phyloP scores from a whole-genome alignment of 2,797 vertebrate genomes.

The Pipistrellus pygmaeus region DNA sequence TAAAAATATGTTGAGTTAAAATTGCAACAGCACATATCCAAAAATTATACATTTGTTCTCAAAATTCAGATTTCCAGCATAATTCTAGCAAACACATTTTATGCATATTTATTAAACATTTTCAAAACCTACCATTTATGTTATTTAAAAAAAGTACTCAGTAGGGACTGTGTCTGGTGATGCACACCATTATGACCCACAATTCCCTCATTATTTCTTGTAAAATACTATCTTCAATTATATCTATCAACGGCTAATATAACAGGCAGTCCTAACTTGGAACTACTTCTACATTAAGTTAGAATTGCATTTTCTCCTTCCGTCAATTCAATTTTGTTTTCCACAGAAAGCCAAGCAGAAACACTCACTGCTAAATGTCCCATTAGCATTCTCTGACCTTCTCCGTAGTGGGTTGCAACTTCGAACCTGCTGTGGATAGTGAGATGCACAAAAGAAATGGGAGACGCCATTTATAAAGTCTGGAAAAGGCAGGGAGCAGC shows the following conservation, averaged over 20 bases:
- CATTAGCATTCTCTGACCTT: constrained; percentile 87
- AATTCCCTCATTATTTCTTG: neutral
- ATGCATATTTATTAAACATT: neutral
- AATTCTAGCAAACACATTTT: constrained; percentile 10
- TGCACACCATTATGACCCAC: neutral
- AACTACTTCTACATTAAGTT: constrained; percentile 49
- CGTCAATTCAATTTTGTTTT: constrained; percentile 74
- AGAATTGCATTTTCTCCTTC: constrained; percentile 65
- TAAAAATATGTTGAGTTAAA: neutral
- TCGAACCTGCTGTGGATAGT: constrained; percentile 71
- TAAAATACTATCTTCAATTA: constrained; percentile 29
- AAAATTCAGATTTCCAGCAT: constrained; percentile 15
- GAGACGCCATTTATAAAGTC: constrained; percentile 65
- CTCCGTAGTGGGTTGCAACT: constrained; percentile 77
- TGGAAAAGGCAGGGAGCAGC: constrained; percentile 61
- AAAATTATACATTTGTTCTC: neutral
- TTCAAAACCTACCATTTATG: neutral
- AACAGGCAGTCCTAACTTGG: neutral
- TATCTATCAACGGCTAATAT: neutral
- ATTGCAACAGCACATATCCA: neutral
- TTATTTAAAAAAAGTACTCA: neutral
- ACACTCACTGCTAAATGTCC: constrained; percentile 83
- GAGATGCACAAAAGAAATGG: constrained; percentile 68
- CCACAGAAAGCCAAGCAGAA: constrained; percentile 82
- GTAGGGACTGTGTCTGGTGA: neutral